Evolutionary conservation across 2,113 vertebrate genomes (phyloP), one percentile per base, ranked within the genome.

Genomic region (Plectropomus leopardus): DNA sequence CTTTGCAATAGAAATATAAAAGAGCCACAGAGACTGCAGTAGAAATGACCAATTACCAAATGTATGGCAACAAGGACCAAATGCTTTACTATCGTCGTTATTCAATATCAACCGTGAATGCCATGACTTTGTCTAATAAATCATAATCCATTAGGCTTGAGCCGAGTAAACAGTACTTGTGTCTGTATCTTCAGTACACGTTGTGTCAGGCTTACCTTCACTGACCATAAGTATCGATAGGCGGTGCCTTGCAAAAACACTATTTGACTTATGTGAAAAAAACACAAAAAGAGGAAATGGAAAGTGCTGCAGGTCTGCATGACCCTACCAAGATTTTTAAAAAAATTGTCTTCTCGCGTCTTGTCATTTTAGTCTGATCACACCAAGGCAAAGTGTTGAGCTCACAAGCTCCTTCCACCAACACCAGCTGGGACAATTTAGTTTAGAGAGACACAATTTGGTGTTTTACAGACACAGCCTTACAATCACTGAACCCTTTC

Each of bases 361-460:
- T 44, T 10, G 40, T 63, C n/a, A 26, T 63, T 63, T 44, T 10
- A 19, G 8, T 64, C 24, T 28, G 23, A 28, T 28, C 40, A 45
- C 9, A 45, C 24, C 24, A 45, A 45, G 24, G 24, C 61, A 30
- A 65, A 11, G 15, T n/a, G n/a, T 23, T 45, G 23, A 7, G 42
- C 21, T 45, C 13, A 47, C 24, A 47, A 30, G 16, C 24, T 13
- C 17, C 40, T 17, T 26, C 15, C 40, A 63, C 23, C 15, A 5
- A 42, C 36, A 63, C n/a, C 59, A 15, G 4, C 24, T 2, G 16
- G 40, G 17, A 23, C 19, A 28, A 23, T 61, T 24, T 24, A 8
- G 13, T 61, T 24, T 42, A 55, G 51, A 8, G 67, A 44, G 48
- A 40, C 48, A 53, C 48, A 40, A 53, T 40, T 68, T 53, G 66